Percentiles rank a stretch among this genome's conserved stretches.
Evolutionary conservation across 2,797 vertebrate genomes (phyloP).

Genomic region (Melanotaenia boesemani): DNA sequence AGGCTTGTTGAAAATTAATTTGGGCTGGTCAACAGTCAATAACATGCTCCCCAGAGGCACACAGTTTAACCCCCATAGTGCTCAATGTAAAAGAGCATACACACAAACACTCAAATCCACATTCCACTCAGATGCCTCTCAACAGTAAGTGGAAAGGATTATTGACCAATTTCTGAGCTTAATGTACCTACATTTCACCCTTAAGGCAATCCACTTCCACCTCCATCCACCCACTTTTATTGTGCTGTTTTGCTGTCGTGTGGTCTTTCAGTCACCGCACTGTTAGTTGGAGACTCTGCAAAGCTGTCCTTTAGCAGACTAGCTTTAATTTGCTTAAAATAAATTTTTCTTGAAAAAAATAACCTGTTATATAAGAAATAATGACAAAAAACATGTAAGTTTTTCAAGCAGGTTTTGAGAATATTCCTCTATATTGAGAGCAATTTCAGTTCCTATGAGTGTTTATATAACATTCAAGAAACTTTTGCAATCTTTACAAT

Average conservation of each 20-base stretch:
- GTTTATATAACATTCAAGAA: too few relatives aligned
- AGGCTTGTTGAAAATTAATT: constrained; percentile 85
- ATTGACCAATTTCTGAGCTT: constrained; percentile 81
- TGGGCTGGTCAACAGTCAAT: constrained; percentile 83
- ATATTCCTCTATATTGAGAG: neutral
- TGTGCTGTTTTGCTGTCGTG: constrained; percentile 32
- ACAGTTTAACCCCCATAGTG: constrained; percentile 68
- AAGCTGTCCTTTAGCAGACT: neutral
- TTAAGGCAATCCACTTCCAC: constrained; percentile 62
- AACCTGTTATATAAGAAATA: neutral
- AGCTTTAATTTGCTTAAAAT: neutral
- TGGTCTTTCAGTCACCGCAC: constrained; percentile 46
- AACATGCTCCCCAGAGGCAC: constrained; percentile 72
- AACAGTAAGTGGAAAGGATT: constrained; percentile 70
- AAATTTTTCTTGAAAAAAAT: neutral
- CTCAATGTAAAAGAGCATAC: constrained; percentile 44
- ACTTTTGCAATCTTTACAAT: neutral
- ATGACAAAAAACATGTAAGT: neutral
- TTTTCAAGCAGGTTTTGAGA: neutral
- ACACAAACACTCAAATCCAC: constrained; percentile 52
- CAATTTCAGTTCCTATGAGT: neutral
- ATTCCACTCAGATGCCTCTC: constrained; percentile 66
- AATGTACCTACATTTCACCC: constrained; percentile 70
- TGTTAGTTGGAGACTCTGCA: neutral
- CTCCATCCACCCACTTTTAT: constrained; percentile 42